A percentile compares a stretch with the other conserved stretches of the same genome.
Evolutionary conservation across 2,797 vertebrate species (phyloP).

Genomic region (Melanotaenia boesemani): DNA sequence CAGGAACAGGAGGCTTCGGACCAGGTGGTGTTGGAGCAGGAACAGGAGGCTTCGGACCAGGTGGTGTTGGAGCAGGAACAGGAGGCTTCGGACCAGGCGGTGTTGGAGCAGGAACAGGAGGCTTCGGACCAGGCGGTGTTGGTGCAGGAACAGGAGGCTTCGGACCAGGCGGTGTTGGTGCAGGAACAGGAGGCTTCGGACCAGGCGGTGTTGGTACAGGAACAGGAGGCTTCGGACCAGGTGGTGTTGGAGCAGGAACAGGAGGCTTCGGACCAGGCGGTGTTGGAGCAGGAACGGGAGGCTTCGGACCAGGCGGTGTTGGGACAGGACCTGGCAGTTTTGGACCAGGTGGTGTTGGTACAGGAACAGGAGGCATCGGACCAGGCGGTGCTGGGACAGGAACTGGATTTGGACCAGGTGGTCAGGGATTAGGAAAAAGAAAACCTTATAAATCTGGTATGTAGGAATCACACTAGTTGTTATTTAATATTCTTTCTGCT

Average conservation of each 20-base stretch:
- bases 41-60: constrained; percentile 22
- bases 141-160: constrained; percentile 29
- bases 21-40: not conserved
- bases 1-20: constrained; percentile 1
- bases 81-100: constrained; percentile 28
- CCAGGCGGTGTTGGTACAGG: constrained; percentile 21
- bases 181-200: constrained; percentile 27
- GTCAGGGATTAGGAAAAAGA: constrained; percentile 60
- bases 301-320: constrained; percentile 49
- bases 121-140: constrained; percentile 30
- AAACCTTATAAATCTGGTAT: constrained; percentile 70
- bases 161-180: not conserved
- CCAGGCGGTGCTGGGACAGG: constrained; percentile 39
- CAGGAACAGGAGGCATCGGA: constrained; percentile 36
- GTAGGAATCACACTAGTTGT: constrained; percentile 9
- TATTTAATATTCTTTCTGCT: too few relatives aligned
- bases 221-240: constrained; percentile 27
- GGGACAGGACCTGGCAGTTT: not conserved
- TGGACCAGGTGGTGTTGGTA: constrained; percentile 15
- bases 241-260: not conserved
- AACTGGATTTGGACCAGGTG: constrained; percentile 48
- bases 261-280: constrained; percentile 40
- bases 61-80: not conserved
- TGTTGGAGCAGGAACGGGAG: constrained; percentile 35
- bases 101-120: constrained; percentile 24